Evolutionary conservation across 2,888 invertebrate genomes (phyloP), one percentile per base, ranked within the genome.

Genomic region (Limulus polyphemus): DNA sequence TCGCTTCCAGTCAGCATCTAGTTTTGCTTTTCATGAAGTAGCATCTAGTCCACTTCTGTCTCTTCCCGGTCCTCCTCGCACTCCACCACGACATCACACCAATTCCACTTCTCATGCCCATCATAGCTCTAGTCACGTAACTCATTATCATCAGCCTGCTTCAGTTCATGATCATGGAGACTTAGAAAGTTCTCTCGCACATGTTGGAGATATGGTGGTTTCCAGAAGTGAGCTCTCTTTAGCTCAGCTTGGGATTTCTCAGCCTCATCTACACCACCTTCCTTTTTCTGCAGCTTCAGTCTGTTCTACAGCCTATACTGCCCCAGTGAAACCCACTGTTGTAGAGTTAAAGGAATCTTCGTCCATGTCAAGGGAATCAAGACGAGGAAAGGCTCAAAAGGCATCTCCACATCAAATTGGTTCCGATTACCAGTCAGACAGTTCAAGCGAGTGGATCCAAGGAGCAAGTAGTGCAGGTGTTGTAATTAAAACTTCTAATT

Each of bases 361-460:
- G 11, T 49, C 47, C 16, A 57, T 57, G n/a, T 47, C 47, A 10
- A 48, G 14, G 12, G 13, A 16, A 57, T 48, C 57, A 57, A 32
- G 32, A 32, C 32, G 32, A 32, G 32, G 32, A 32, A 32, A 32
- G 32, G 7, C 32, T 47, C 57, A 32, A 7, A 32, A 32, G 7
- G 32, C 63, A 11, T 57, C 57, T 11, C 11, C 48, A 57, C 57
- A 46, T 47, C 11, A 11, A 49, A 61, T 61, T 16, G 58, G 64
- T 51, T 69, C 66, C 51, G 69, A 69, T 50, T 67, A 68, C 55
- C 63, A 67, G 60, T 67, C 69, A 14, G 69, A 69, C 58, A 68
- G 66, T 55, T 66, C 80, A 11, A 79, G 79, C 70, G 81, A 81
- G 59, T 71, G 76, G 64, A 72, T 75, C 11, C 73, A 72, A 62